Conservation (phyloP, 2,888 invertebrate genomes). For the Leptinotarsa juncta region DNA sequence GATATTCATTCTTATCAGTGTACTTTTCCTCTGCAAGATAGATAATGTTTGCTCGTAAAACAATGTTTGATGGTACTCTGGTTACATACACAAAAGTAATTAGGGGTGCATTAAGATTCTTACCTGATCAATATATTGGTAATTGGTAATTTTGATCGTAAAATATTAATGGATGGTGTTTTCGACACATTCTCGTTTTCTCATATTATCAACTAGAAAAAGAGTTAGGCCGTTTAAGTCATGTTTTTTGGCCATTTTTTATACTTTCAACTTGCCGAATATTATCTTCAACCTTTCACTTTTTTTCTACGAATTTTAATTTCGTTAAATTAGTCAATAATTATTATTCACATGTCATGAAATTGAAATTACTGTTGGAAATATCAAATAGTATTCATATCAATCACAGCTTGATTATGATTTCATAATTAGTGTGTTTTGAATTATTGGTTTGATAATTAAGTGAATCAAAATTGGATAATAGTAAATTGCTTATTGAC, state of each 20-base stretch:
- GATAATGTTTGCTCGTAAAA: neutral
- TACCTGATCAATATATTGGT: too few relatives aligned
- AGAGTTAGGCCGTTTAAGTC: too few relatives aligned
- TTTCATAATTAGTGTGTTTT: neutral
- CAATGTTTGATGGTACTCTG: too few relatives aligned
- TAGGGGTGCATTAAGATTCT: too few relatives aligned
- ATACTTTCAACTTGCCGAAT: neutral
- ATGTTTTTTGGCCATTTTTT: too few relatives aligned
- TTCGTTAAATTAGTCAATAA: neutral
- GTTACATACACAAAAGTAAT: too few relatives aligned
- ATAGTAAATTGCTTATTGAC: neutral
- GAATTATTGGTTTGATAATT: neutral
- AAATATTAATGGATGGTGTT: too few relatives aligned
- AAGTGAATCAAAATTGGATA: neutral
- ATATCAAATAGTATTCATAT: neutral
- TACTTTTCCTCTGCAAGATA: neutral
- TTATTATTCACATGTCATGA: constrained; percentile 2
- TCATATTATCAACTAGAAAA: too few relatives aligned
- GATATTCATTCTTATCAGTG: neutral
- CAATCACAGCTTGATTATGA: neutral
- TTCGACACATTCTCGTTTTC: neutral
- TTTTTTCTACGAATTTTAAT: neutral
- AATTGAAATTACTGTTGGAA: neutral
- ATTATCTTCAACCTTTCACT: constrained; percentile 1
- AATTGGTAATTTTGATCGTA: too few relatives aligned